phyloP scores from a whole-genome alignment of 2,797 vertebrate genomes.

The Pogoniulus pusillus region DNA sequence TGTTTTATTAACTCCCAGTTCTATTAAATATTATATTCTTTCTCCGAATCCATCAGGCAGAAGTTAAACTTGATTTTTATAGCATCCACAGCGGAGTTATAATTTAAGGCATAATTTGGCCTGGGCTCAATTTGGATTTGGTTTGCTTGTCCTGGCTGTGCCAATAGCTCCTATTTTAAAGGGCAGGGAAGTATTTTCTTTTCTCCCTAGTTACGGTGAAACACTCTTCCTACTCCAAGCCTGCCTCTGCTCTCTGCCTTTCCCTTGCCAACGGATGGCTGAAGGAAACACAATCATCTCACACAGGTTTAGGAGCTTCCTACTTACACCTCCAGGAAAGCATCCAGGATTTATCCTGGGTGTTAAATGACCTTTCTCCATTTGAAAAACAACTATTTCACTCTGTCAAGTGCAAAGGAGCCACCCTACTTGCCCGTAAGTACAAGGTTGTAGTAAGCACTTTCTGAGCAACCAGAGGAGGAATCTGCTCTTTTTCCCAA shows the following conservation, averaged over 20 bases:
- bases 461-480: neutral
- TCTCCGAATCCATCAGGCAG: conserved; percentile 38
- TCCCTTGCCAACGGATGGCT: neutral
- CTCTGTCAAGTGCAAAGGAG: neutral
- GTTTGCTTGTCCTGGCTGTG: conserved; percentile 1
- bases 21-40: conserved; percentile 46
- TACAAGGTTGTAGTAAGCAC: rapidly evolving
- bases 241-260: neutral
- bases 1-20: conserved; percentile 47
- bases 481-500: neutral
- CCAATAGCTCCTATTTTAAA: conserved; percentile 62
- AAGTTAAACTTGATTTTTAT: conserved; percentile 64
- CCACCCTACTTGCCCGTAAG: neutral
- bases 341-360: neutral
- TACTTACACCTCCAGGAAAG: neutral
- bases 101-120: conserved; percentile 69
- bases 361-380: neutral
- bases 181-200: conserved; percentile 51
- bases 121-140: conserved; percentile 23
- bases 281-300: neutral
- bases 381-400: neutral
- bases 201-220: conserved; percentile 25
- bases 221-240: conserved; percentile 31
- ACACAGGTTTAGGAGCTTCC: neutral
- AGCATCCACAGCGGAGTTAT: conserved; percentile 42